A percentile compares a stretch with the other conserved stretches of the same genome.
Conservation (phyloP, 2,113 vertebrate species). For the Ptilorrhoa leucosticta region DNA sequence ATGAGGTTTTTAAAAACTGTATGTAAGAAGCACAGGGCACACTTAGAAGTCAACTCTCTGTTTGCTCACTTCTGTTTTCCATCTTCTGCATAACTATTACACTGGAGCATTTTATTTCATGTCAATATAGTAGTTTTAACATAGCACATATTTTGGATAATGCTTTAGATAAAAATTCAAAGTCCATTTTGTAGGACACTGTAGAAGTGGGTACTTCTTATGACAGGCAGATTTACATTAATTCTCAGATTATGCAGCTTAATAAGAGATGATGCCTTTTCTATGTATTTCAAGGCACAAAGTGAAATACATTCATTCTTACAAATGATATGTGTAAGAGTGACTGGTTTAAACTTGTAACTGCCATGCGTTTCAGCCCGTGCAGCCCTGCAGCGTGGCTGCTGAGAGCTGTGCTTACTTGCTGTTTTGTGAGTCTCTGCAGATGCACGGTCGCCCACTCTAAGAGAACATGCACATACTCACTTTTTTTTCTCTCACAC, state of each 20-base stretch:
- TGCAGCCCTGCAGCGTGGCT: constrained; percentile 48
- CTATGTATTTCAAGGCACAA: background rate
- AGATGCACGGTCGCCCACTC: constrained; percentile 39
- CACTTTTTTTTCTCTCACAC: constrained; percentile 32
- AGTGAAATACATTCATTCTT: background rate
- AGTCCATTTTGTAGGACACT: background rate
- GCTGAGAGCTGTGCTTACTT: constrained; percentile 61
- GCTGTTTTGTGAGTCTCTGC: constrained; percentile 60
- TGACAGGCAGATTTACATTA: background rate
- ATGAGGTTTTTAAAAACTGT: background rate
- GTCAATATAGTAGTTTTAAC: background rate
- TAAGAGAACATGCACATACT: constrained; percentile 25
- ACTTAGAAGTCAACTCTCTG: background rate
- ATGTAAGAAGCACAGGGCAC: background rate
- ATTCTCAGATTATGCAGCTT: background rate
- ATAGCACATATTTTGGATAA: background rate
- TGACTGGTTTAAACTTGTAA: background rate
- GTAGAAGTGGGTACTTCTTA: background rate
- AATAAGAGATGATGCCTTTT: background rate
- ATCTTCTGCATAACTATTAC: background rate
- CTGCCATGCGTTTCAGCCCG: constrained; percentile 49
- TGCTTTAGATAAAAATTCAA: background rate
- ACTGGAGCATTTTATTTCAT: background rate
- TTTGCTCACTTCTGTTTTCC: background rate
- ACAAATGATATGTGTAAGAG: background rate